Percentiles rank a stretch among this genome's conserved stretches.
These are phyloP conservation scores for Dromococcyx pavoninus DNA, from an alignment of 2,797 vertebrate species.

Conservation along the genomic window DNA sequence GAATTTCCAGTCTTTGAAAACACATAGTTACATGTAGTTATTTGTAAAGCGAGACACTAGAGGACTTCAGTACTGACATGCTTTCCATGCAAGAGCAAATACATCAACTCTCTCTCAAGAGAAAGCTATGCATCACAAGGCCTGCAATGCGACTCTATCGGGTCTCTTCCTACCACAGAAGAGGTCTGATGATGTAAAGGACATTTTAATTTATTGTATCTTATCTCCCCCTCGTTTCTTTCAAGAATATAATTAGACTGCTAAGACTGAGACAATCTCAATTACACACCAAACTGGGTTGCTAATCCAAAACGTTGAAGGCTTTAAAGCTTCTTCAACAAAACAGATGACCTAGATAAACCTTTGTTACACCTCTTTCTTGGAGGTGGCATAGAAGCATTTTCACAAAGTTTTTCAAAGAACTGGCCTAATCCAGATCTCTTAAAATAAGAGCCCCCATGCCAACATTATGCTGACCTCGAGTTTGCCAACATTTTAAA, in stretches of 20 bases:
- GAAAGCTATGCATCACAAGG: not conserved
- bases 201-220: not conserved
- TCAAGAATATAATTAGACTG: not conserved
- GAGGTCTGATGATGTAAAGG: not conserved
- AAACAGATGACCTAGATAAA: not conserved
- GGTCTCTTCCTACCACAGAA: not conserved
- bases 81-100: not conserved
- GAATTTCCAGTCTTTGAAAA: not conserved
- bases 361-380: not conserved
- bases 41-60: not conserved
- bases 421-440: not conserved
- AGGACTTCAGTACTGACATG: not conserved
- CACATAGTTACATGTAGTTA: fast-evolving
- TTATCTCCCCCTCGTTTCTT: not conserved
- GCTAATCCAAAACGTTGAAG: not conserved
- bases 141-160: not conserved
- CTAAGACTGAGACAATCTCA: not conserved
- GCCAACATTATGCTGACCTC: not conserved
- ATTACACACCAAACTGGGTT: not conserved
- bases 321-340: not conserved
- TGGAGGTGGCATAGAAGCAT: not conserved
- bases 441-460: not conserved
- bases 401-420: not conserved
- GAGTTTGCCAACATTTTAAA: not conserved
- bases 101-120: not conserved